A percentile compares a stretch with the other conserved stretches of the same genome.
Evolutionary conservation across 2,888 invertebrate species (phyloP).

Genomic region (Scotopteryx bipunctaria): DNA sequence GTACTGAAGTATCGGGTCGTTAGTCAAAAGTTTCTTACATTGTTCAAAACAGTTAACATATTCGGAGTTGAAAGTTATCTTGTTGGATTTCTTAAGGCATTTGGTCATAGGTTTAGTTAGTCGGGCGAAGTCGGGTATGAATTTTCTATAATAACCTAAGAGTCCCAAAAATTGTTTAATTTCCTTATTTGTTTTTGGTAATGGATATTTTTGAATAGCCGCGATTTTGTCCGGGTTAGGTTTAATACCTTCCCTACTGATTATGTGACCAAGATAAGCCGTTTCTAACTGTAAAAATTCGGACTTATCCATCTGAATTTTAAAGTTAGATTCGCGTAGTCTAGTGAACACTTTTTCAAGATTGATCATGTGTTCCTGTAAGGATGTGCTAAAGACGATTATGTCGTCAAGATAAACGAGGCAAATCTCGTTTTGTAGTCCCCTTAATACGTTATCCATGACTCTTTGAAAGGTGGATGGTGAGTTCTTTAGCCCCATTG

Average conservation of each 20-base stretch:
- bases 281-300: constrained; percentile 40
- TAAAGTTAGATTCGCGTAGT: constrained; percentile 38
- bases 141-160: constrained; percentile 42
- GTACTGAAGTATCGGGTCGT: constrained; percentile 47
- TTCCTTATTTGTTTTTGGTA: constrained; percentile 40
- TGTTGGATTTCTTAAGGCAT: constrained; percentile 2
- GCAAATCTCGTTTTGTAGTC: too few species aligned
- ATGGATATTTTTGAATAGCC: constrained; percentile 38
- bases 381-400: background rate
- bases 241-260: constrained; percentile 39
- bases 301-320: constrained; percentile 42
- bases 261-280: constrained; percentile 38
- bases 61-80: constrained; percentile 17
- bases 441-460: background rate
- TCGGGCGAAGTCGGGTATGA: constrained; percentile 41
- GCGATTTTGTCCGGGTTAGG: constrained; percentile 41
- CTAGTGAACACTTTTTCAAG: constrained; percentile 37
- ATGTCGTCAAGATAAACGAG: background rate
- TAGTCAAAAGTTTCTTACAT: constrained; percentile 33
- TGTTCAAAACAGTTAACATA: constrained; percentile 37
- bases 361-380: constrained; percentile 27
- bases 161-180: constrained; percentile 43
- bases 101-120: constrained; percentile 4
- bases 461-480: background rate
- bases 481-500: background rate